Percentiles rank a stretch among this genome's conserved stretches.
These are phyloP conservation scores for Ennomos quercinarius DNA, from an alignment of 2,888 invertebrate genomes.

Conservation along the genomic window DNA sequence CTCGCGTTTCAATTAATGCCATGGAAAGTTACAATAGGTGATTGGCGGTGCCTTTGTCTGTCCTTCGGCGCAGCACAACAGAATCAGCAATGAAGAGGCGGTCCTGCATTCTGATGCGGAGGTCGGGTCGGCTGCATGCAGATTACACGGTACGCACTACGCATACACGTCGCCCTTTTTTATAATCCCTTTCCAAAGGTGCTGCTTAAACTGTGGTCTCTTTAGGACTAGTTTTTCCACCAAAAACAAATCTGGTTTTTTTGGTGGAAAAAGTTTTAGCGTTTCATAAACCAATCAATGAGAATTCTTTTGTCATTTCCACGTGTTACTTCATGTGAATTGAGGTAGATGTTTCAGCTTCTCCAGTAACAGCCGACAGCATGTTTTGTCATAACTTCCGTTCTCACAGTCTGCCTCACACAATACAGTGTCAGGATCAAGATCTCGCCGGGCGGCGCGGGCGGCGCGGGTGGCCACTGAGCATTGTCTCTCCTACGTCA, in stretches of 20 bases:
- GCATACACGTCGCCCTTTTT: conserved; percentile 2
- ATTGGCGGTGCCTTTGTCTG: conserved; percentile 5
- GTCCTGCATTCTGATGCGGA: conserved; percentile 8
- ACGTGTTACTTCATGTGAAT: conserved; percentile 16
- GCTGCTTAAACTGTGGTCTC: neutral
- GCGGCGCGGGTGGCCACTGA: neutral
- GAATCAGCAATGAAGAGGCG: conserved; percentile 9
- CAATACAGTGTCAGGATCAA: conserved; percentile 43
- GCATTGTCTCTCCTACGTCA: conserved; percentile 32
- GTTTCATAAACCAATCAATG: too few relatives aligned
- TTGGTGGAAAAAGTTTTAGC: neutral
- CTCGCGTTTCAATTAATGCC: neutral
- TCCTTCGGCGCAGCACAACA: neutral
- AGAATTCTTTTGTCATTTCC: conserved; percentile 9
- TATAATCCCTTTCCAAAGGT: conserved; percentile 10
- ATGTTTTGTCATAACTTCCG: conserved; percentile 39
- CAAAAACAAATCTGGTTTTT: too few relatives aligned
- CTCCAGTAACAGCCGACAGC: conserved; percentile 12
- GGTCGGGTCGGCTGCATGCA: conserved; percentile 7
- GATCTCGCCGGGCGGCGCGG: conserved; percentile 22
- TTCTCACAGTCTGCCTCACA: conserved; percentile 35
- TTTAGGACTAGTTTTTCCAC: too few relatives aligned
- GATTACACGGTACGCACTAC: conserved; percentile 4
- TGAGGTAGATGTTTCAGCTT: conserved; percentile 12
- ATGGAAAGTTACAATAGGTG: neutral